Evolutionary conservation across 2,113 vertebrate genomes (phyloP).

Genomic region (Climacteris rufus): DNA sequence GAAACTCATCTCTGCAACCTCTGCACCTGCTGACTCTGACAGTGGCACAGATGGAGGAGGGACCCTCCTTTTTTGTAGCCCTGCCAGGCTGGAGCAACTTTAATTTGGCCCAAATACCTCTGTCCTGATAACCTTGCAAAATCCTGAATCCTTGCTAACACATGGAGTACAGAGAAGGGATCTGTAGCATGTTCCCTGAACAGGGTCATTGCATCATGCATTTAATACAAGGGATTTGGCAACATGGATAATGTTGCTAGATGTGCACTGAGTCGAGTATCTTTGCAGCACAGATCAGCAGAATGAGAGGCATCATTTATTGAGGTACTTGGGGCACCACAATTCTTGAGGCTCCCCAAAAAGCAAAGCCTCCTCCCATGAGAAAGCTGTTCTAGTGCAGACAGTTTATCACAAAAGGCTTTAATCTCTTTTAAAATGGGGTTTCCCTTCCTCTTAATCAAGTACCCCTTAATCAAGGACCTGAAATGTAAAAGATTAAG

Average conservation of each 20-base stretch:
- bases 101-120: neutral
- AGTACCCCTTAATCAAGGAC: neutral
- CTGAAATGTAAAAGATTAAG: neutral
- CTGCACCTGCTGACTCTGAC: neutral
- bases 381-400: neutral
- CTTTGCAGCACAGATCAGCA: neutral
- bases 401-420: neutral
- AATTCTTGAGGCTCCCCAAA: neutral
- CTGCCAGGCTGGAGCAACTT: neutral
- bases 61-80: neutral
- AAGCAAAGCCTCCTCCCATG: neutral
- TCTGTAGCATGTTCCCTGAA: neutral
- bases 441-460: neutral
- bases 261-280: neutral
- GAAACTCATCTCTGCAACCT: neutral
- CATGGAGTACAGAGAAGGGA: neutral
- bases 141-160: neutral
- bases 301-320: neutral
- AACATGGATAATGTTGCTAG: neutral
- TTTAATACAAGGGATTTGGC: neutral
- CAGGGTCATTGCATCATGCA: neutral
- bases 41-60: neutral
- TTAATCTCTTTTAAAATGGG: slow-evolving; percentile 22
- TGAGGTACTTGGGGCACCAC: neutral
- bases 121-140: neutral